Evolutionary conservation across 2,888 invertebrate species (phyloP).

Genomic region (Epistrophe grossulariae): DNA sequence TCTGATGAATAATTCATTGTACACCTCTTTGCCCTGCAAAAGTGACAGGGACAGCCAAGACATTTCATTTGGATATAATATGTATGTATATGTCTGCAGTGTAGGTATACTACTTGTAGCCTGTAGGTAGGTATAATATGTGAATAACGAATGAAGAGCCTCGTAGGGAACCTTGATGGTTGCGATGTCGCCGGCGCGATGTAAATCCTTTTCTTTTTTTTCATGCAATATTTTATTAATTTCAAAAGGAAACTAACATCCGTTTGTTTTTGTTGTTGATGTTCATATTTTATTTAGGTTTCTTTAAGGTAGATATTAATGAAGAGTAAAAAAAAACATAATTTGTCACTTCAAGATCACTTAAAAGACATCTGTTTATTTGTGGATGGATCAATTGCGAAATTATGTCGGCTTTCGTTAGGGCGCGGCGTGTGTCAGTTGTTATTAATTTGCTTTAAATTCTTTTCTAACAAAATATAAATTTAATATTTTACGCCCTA

Average conservation of each 20-base stretch:
- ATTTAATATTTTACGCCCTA: constrained; percentile 59
- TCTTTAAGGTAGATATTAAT: neutral
- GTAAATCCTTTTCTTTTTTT: constrained; percentile 52
- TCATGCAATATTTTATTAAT: constrained; percentile 48
- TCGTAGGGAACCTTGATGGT: constrained; percentile 55
- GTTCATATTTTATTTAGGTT: neutral
- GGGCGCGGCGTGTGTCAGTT: neutral
- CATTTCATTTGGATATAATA: constrained; percentile 23
- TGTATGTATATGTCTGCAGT: neutral
- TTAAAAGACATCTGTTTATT: constrained; percentile 10
- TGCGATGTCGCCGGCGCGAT: constrained; percentile 48
- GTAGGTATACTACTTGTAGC: too few relatives aligned
- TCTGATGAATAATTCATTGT: constrained; percentile 70
- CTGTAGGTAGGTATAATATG: too few relatives aligned
- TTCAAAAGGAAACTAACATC: constrained; percentile 68
- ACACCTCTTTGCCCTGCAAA: constrained; percentile 57
- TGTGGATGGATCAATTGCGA: constrained; percentile 15
- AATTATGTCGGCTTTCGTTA: neutral
- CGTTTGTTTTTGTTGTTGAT: constrained; percentile 34
- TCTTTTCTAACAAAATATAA: constrained; percentile 14
- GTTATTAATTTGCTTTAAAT: constrained; percentile 28
- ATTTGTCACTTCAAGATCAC: constrained; percentile 26
- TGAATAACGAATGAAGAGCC: constrained; percentile 42
- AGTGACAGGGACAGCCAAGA: constrained; percentile 34
- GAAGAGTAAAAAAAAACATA: neutral